Evolutionary conservation across 1,140 invertebrate species (phyloP), one percentile per base, ranked within the genome.

Genomic region (Hylaeus anthracinus): DNA sequence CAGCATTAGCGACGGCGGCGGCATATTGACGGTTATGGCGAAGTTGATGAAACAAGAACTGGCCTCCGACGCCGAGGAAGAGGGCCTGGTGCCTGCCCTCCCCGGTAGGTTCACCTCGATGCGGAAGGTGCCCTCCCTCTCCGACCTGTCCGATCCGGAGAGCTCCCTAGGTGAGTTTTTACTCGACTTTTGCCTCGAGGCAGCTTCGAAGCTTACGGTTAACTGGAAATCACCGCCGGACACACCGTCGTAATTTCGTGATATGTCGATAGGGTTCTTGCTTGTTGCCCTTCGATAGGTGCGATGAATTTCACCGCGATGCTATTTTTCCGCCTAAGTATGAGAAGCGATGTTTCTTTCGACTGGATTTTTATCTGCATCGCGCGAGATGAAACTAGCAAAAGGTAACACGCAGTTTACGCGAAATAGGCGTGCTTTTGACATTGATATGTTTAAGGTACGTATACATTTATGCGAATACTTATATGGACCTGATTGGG

Each of bases 101-200:
- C 82, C 90, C 43, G 89, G 88, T 55, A 90, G 92, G 70, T 91
- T 92, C 73, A 88, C 91, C 61, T 95, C 96, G 37, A 97, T 97
- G 94, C 96, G 97, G 91, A 97, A 97, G 91, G 97, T 97, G 75
- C 97, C 97, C 6, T 97, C 97, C 1, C 95, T 97, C 51, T 97
- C 96, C 63, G 97, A 97, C 92, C 94, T 97, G 9, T 97, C 96
- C 3, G 97, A 97, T 92, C 96, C 95, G 37, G 97, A 97, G 93
- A 96, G 95, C 55, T 97, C 97, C 10, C 91, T 97, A 81, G 97
- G 97, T 97, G 94, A 97, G 96, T 96, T 80, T 70, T 81, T 79
- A 15, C 6, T 37, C 45, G 4, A 45, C 61, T 48, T 67, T 73
- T 77, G 53, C 26, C 1, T 5, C 15, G 41, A 51, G 37, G 5